A percentile compares a stretch with the other conserved stretches of the same genome.
Evolutionary conservation across 2,113 vertebrate genomes (phyloP).

Genomic region (Hypomesus transpacificus): DNA sequence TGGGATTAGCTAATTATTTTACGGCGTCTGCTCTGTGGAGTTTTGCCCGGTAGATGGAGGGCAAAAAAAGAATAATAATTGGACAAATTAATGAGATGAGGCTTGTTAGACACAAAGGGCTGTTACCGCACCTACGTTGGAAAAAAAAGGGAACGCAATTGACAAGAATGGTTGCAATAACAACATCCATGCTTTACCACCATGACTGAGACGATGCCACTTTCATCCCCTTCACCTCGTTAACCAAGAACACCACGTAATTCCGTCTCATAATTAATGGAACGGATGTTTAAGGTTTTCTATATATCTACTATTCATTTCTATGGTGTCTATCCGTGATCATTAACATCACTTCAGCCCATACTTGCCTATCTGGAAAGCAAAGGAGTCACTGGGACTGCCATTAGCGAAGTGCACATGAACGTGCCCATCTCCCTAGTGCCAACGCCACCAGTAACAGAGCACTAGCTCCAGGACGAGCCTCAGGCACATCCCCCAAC

Average conservation of each 20-base stretch:
- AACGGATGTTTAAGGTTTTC: too few relatives aligned
- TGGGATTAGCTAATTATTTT: constrained; percentile 85
- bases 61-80: constrained; percentile 73
- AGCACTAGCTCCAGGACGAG: constrained; percentile 63
- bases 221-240: too few relatives aligned
- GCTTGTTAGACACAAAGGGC: constrained; percentile 62
- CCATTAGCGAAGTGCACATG: constrained; percentile 40
- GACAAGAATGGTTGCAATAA: too few relatives aligned
- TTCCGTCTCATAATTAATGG: too few relatives aligned
- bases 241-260: too few relatives aligned
- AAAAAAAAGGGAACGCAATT: constrained; percentile 16
- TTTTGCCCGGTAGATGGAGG: constrained; percentile 75
- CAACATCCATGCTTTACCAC: too few relatives aligned
- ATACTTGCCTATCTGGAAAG: too few relatives aligned
- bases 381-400: constrained; percentile 12
- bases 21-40: constrained; percentile 73
- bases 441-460: constrained; percentile 42
- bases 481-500: constrained; percentile 59
- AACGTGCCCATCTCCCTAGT: constrained; percentile 22
- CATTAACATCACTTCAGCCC: not conserved
- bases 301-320: not conserved
- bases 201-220: too few relatives aligned
- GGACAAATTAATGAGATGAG: constrained; percentile 73
- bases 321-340: not conserved
- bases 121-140: constrained; percentile 43